phyloP scores from a whole-genome alignment of 2,113 vertebrate species.

The Tupaia chinensis region DNA sequence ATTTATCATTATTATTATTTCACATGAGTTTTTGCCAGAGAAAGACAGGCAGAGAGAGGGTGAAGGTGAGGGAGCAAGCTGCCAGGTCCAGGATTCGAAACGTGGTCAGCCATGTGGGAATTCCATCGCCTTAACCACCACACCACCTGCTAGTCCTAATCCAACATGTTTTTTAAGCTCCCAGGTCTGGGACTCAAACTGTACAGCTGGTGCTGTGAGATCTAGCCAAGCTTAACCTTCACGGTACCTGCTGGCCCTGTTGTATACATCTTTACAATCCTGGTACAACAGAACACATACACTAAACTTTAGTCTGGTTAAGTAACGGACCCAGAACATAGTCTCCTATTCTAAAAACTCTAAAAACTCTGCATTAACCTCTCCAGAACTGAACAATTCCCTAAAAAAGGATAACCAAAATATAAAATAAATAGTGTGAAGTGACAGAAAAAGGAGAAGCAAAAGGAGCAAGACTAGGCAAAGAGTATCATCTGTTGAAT shows the following conservation, averaged over 20 bases:
- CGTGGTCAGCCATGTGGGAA: no score
- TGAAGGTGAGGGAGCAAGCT: no score
- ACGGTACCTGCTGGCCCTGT: neutral
- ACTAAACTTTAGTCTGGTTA: slow-evolving; percentile 10
- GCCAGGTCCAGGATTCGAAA: no score
- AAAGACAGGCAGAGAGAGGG: no score
- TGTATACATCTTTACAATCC: slow-evolving; percentile 11
- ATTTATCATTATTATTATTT: no score
- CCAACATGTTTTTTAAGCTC: no score
- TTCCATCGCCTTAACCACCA: no score
- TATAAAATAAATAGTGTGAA: slow-evolving; percentile 33
- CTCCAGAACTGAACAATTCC: neutral
- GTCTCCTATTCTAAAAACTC: neutral
- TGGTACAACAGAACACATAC: neutral
- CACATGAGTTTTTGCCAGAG: no score
- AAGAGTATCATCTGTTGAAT: neutral
- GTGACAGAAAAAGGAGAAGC: neutral
- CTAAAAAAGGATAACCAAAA: neutral
- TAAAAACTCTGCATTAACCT: neutral
- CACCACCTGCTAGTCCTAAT: no score
- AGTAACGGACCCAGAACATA: neutral
- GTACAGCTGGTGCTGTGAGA: no score
- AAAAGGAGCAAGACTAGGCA: neutral
- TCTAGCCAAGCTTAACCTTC: no score
- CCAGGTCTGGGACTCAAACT: no score